These are phyloP conservation scores for Serinus canaria DNA, from an alignment of 2,113 vertebrate species.

Conservation along the genomic window DNA sequence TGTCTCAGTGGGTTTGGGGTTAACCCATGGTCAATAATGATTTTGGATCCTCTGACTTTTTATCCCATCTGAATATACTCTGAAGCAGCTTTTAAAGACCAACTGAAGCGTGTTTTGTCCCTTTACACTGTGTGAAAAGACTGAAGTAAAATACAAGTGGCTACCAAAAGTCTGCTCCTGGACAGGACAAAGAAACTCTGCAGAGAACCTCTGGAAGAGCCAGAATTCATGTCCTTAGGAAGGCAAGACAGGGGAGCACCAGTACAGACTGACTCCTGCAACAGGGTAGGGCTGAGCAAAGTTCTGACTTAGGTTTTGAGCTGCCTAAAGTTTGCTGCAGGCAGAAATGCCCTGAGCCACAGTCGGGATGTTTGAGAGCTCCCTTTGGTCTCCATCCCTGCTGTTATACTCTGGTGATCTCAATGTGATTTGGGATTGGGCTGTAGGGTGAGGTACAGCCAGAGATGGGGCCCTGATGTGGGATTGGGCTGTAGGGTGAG, in stretches of 20 bases:
- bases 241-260: neutral
- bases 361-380: neutral
- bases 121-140: neutral
- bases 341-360: rapidly evolving
- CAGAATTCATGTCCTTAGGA: neutral
- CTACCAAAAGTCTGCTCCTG: neutral
- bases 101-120: neutral
- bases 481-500: no score
- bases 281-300: neutral
- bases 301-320: neutral
- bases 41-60: neutral
- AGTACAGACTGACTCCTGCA: neutral
- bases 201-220: neutral
- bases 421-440: neutral
- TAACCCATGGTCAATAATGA: neutral
- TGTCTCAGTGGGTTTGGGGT: neutral
- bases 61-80: neutral
- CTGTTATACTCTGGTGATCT: neutral
- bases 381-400: neutral
- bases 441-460: neutral
- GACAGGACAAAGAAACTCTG: neutral
- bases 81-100: neutral
- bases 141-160: neutral
- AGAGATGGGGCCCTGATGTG: no score
- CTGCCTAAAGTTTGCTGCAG: neutral